Base-by-base conservation (phyloP, 2,888 invertebrate species). In the Xanthorhoe spadicearia region DNA sequence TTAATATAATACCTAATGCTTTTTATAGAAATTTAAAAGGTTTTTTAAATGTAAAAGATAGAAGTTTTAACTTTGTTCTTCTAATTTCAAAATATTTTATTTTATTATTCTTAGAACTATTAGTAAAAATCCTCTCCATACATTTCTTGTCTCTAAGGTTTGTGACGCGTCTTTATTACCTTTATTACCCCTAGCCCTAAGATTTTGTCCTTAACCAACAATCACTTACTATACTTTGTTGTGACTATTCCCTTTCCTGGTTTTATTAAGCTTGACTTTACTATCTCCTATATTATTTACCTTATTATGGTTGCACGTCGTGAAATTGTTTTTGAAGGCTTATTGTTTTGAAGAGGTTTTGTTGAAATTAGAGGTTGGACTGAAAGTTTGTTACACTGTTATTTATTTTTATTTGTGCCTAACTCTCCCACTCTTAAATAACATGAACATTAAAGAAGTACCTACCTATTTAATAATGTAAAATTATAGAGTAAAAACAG, bases 151-250 rank as follows among this genome's bases (percentile, higher is more conserved):
- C 61, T 17, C 64, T 70, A 74, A 78, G 84, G 82, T 81, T 84
- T 80, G 82, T 79, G 84, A 86, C 82, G 84, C 84, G 86, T 87
- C 87, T 89, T 88, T 89, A 89, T 88, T 87, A 85, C 89, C 87
- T 89, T 88, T 89, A 89, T 88, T 87, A 85, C 89, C 81, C 76
- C 83, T 80, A 81, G 82, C 84, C 80, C 82, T 78, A 78, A 83
- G 88, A 88, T 87, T 83, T 77, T 83, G 87, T 88, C 87, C 74
- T 65, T 77, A 69, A 74, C 74, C 79, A 82, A 80, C 82, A 82
- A 81, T 82, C 82, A 78, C 80, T 85, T 84, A 83, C 83, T 82
- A 23, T 82, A 80, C 78, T 83, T 82, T 86, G 83, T 79, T 81
- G 82, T 79, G 77, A 79, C 76, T 77, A 77, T 81, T 77, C 70